Base-by-base conservation (phyloP, 2,888 invertebrate genomes). In the Gandaritis pyraliata region DNA sequence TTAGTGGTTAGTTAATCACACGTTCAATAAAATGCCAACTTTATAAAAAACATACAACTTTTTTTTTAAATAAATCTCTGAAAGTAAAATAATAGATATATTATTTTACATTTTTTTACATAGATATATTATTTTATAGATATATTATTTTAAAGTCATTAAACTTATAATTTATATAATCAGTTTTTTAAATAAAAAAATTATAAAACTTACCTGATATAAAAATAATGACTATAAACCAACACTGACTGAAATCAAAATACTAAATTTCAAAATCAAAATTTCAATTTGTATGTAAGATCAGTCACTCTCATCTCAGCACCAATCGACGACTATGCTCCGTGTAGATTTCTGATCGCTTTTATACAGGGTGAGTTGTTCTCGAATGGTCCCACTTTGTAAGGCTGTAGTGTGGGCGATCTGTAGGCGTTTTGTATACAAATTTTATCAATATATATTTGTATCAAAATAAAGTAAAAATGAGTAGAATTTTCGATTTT, bases 311-410 rank as follows among this genome's bases (percentile, higher is more conserved):
- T 43, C 30, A 64, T 13, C 23, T 43, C 30, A 64, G 52, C 33
- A 30, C 15, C 51, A 23, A 50, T 23, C 12, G 12, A 43, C 39
- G 64, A 64, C 64, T 64, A 43, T 64, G 59, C 45, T 23, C 30
- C 52, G 29, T 38, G 23, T 29, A 30, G 18, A 47, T 39, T 4
- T 13, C 16, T 48, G 16, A 10, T 45, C 33, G 52, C 48, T 64
- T 64, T 53, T 64, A 64, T 64, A 64, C 3, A 38, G 36, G 11
- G 48, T 38, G 48, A n/a, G 15, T 23, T 16, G 62, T 39, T 55
- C 54, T 41, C 23, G 18, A 55, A 49, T 63, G 55, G 51, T 41
- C 51, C 47, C 58, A 29, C 8, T 16, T 59, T 23, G n/a, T n/a
- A 12, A 38, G n/a, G 1, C 16, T 36, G 13, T 23, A n/a, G 23